Conservation (phyloP, 2,888 invertebrate species). For the Lasioglossum figueresi region DNA sequence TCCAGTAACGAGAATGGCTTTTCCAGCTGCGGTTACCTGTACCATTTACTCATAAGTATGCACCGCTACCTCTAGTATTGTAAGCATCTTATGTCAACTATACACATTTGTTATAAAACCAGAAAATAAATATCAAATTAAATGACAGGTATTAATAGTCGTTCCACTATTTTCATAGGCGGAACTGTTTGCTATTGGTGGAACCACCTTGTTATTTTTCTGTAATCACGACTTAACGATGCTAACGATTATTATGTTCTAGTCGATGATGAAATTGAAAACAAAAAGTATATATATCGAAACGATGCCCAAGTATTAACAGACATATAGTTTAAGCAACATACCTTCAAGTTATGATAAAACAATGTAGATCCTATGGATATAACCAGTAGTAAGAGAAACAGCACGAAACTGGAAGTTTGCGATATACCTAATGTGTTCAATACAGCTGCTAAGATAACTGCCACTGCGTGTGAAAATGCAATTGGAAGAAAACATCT, state of each 20-base stretch:
- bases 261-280: background rate
- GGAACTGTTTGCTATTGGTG: background rate
- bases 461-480: slow-evolving; percentile 92
- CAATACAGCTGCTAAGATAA: slow-evolving; percentile 89
- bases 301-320: background rate
- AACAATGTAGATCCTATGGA: slow-evolving; percentile 91
- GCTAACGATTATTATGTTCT: background rate
- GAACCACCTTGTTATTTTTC: background rate
- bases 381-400: slow-evolving; percentile 89
- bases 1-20: slow-evolving; percentile 93
- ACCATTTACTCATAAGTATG: slow-evolving; percentile 15
- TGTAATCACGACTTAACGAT: background rate
- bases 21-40: slow-evolving; percentile 92
- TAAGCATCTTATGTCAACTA: background rate
- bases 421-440: slow-evolving; percentile 90
- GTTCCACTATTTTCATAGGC: background rate
- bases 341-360: slow-evolving; percentile 94
- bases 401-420: slow-evolving; percentile 91
- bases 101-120: background rate
- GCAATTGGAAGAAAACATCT: slow-evolving; percentile 91
- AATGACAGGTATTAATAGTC: background rate
- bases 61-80: background rate
- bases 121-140: background rate
- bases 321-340: slow-evolving; percentile 13
- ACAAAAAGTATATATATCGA: background rate